Conservation (phyloP, 2,113 vertebrate genomes). For the Synchiropus splendidus region DNA sequence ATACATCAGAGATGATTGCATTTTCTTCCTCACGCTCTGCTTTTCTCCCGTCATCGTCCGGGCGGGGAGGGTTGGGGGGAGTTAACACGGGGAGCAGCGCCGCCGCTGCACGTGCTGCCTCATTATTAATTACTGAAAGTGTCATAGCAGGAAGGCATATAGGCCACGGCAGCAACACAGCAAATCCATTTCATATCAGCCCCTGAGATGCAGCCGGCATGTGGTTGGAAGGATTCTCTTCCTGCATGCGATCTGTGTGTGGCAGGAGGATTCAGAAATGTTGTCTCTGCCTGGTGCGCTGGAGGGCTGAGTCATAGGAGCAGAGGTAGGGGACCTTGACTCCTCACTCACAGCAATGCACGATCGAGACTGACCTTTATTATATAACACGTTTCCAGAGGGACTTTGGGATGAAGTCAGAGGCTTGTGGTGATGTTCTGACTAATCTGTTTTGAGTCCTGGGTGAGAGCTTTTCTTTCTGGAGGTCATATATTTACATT, state of each 20-base stretch:
- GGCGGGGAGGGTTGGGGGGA: conserved; percentile 6
- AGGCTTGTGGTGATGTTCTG: too few species aligned
- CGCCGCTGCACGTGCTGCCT: conserved; percentile 34
- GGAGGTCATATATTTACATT: too few species aligned
- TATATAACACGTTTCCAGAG: too few species aligned
- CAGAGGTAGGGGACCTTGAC: too few species aligned
- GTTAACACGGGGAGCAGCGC: conserved; percentile 10
- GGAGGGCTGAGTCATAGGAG: too few species aligned
- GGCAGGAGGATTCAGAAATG: neutral
- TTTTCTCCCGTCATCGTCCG: conserved; percentile 6
- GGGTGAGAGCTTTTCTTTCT: too few species aligned
- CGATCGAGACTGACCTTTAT: too few species aligned
- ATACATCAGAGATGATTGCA: conserved; percentile 25
- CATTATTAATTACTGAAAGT: conserved; percentile 61
- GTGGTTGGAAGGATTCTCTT: conserved; percentile 10
- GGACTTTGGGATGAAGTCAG: too few species aligned
- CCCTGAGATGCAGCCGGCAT: conserved; percentile 16
- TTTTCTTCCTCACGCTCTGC: conserved; percentile 10
- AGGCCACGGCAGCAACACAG: conserved; percentile 31
- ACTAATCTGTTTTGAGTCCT: too few species aligned
- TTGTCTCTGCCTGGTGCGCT: neutral
- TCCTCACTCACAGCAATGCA: too few species aligned
- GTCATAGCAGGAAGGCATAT: conserved; percentile 28
- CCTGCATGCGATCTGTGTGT: neutral
- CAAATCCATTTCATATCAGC: conserved; percentile 33